Evolutionary conservation across 2,113 vertebrate genomes (phyloP), one percentile per base, ranked within the genome.

Genomic region (Trichomycterus rosablanca): DNA sequence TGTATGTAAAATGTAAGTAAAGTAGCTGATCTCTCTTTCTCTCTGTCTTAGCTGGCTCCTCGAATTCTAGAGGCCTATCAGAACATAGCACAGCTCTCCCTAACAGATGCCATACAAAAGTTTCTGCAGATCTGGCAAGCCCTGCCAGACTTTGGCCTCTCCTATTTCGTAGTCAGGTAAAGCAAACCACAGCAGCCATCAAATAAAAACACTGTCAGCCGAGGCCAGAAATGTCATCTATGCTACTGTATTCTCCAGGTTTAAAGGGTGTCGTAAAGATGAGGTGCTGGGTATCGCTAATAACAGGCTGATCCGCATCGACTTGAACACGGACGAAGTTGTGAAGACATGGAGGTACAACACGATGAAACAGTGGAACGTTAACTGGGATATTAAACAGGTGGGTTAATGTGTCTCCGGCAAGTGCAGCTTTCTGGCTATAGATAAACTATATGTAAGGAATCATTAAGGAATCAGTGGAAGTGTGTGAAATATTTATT

Each of bases 311-410:
- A 86, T 88, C 48, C 83, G 88, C 16, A 84, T 90, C 0, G 87
- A 90, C 65, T 14, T 88, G 24, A 70, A 70, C 0, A 63, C 82
- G 12, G 85, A 86, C 0, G 81, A 87, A 0, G 73, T 89, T 57
- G 76, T 87, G 54, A 89, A 88, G 74, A 86, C 86, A 12, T 90
- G 88, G 88, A 76, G 87, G 26, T 88, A 84, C 78, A 88, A 82
- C 79, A 88, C 82, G 63, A 88, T 90, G 86, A 84, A 82, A 19
- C 88, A 90, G 51, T 90, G 87, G 88, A 89, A 90, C 0, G 86
- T 90, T 67, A 90, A 90, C 75, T 90, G 88, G 87, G 88, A 90
- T 70, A 90, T 88, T 53, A 75, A 66, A 42, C 87, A 89, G 87
- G 86, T 89, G 23, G 34, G 74, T 4, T 19, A 23, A 11, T 28